These are phyloP conservation scores for Ataeniobius toweri DNA, from an alignment of 2,797 vertebrate genomes.

Conservation along the genomic window DNA sequence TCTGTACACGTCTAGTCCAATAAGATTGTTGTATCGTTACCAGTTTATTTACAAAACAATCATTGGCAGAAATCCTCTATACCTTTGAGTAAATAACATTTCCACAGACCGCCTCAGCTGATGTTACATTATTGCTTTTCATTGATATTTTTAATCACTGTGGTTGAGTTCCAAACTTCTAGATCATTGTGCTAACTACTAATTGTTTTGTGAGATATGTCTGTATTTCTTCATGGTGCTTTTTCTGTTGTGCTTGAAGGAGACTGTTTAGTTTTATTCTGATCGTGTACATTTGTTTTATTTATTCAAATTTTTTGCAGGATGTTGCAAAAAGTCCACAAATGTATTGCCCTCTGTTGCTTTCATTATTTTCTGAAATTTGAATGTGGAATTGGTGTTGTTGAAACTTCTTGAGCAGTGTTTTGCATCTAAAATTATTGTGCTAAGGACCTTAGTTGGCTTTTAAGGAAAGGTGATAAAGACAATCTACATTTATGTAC, in stretches of 20 bases:
- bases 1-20: background rate
- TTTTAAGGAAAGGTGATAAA: conserved; percentile 39
- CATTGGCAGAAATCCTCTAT: background rate
- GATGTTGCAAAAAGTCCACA: background rate
- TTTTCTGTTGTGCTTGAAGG: too few species aligned
- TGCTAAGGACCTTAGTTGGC: background rate
- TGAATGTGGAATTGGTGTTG: background rate
- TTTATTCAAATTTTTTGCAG: background rate
- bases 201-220: background rate
- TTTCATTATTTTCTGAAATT: background rate
- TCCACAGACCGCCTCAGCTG: background rate
- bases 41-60: background rate
- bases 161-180: too few species aligned
- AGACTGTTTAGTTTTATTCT: too few species aligned
- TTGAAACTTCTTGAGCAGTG: background rate
- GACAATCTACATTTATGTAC: conserved; percentile 41
- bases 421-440: background rate
- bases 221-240: background rate
- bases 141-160: too few species aligned
- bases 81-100: background rate
- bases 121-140: background rate
- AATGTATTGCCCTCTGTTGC: background rate
- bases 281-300: background rate
- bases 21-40: background rate
- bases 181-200: too few species aligned